phyloP scores from a whole-genome alignment of 1,140 invertebrate species.

The Papilio machaon region DNA sequence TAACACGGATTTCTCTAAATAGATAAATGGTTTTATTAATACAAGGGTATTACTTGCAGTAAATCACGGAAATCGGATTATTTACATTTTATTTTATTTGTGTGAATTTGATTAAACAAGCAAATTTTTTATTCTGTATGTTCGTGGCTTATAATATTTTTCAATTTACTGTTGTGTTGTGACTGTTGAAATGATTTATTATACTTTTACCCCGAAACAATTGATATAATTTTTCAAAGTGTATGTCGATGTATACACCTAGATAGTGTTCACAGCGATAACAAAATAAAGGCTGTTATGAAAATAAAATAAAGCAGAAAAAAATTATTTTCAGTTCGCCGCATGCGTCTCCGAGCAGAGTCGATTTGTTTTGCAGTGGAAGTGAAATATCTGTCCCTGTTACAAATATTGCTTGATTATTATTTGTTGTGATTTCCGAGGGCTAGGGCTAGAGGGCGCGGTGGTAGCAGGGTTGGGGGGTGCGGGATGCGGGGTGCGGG shows the following conservation, averaged over 20 bases:
- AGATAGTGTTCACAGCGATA: too few species aligned
- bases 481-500: background rate
- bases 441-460: background rate
- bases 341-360: background rate
- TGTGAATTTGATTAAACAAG: background rate
- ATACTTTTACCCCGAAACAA: background rate
- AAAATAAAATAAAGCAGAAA: background rate
- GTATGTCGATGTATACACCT: too few species aligned
- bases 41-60: background rate
- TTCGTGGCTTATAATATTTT: too few species aligned
- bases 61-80: background rate
- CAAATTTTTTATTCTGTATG: too few species aligned
- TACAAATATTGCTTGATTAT: conserved; percentile 21
- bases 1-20: conserved; percentile 26
- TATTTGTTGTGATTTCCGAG: conserved; percentile 12
- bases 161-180: too few species aligned
- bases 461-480: background rate
- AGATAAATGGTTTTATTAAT: conserved; percentile 36
- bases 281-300: too few species aligned
- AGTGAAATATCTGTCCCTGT: background rate
- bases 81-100: background rate
- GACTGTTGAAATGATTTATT: too few species aligned
- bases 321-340: background rate
- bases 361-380: background rate
- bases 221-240: background rate